These are phyloP conservation scores for Mesopsocus fuscifrons DNA, from an alignment of 2,888 invertebrate species.

Conservation along the genomic window DNA sequence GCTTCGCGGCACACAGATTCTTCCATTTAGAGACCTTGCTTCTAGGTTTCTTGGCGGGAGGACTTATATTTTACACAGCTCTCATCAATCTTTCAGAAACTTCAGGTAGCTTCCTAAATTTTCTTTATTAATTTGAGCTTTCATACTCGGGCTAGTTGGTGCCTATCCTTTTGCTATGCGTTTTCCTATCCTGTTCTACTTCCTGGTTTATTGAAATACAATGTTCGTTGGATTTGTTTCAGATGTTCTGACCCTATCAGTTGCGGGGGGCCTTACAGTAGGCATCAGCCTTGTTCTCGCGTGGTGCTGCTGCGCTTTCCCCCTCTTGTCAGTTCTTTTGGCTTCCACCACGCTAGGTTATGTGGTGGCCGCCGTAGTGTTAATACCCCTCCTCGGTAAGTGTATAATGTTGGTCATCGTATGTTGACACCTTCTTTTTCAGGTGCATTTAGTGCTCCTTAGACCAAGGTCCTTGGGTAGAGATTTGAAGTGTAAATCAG, in stretches of 20 bases:
- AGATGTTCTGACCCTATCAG: constrained; percentile 32
- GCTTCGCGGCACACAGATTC: constrained; percentile 42
- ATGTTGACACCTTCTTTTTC: too few relatives aligned
- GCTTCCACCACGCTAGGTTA: constrained; percentile 40
- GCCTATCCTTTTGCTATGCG: too few relatives aligned
- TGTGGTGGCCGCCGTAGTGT: constrained; percentile 35
- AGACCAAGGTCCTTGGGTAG: too few relatives aligned
- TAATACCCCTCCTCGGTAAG: constrained; percentile 40
- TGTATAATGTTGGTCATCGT: too few relatives aligned
- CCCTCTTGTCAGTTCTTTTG: constrained; percentile 36
- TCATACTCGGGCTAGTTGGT: too few relatives aligned
- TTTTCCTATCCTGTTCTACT: too few relatives aligned
- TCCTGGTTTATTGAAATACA: too few relatives aligned
- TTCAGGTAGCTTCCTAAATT: too few relatives aligned
- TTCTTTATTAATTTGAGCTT: too few relatives aligned
- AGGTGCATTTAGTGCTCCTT: too few relatives aligned
- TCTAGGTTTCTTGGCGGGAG: constrained; percentile 36
- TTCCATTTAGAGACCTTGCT: constrained; percentile 41
- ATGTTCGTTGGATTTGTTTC: too few relatives aligned
- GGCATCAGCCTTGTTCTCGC: constrained; percentile 38
- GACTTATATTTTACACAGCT: constrained; percentile 26
- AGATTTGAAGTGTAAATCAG: too few relatives aligned
- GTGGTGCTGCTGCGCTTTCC: constrained; percentile 42
- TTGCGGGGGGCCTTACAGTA: constrained; percentile 34
- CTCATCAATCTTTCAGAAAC: not conserved